phyloP scores from a whole-genome alignment of 2,113 vertebrate species.

The Halcyon malimbica region DNA sequence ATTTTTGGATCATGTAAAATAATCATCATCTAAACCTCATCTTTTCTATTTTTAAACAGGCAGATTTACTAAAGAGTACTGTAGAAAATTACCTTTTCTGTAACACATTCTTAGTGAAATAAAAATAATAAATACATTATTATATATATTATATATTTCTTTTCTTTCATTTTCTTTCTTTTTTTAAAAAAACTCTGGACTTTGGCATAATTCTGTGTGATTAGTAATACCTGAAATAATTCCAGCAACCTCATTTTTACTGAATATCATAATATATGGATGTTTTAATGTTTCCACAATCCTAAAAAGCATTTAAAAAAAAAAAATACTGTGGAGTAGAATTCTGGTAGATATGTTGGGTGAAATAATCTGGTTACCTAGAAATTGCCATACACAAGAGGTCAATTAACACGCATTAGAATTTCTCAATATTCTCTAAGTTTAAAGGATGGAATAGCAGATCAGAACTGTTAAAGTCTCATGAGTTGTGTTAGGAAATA shows the following conservation, averaged over 20 bases:
- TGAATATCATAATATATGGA: neutral
- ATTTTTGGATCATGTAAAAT: neutral
- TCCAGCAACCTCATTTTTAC: neutral
- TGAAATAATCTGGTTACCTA: slow-evolving; percentile 3
- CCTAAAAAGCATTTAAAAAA: neutral
- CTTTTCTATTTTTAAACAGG: neutral
- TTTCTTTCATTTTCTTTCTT: accelerated
- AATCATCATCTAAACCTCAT: neutral
- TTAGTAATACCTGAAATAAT: neutral
- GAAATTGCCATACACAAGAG: slow-evolving; percentile 26
- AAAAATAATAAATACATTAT: neutral
- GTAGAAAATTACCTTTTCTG: neutral
- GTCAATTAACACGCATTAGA: slow-evolving; percentile 63
- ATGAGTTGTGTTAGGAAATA: slow-evolving; percentile 5
- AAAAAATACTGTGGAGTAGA: neutral
- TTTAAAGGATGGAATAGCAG: slow-evolving; percentile 40
- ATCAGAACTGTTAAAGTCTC: slow-evolving; percentile 49
- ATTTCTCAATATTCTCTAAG: slow-evolving; percentile 19
- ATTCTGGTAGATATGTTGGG: neutral
- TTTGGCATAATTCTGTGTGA: neutral
- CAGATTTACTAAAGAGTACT: neutral
- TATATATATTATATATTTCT: no score
- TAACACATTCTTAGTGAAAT: neutral
- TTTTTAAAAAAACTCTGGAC: neutral
- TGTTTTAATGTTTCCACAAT: neutral